Percentiles rank a stretch among this genome's conserved stretches.
Conservation (phyloP, 1,140 invertebrate genomes). For the Drosophila lacertosa region DNA sequence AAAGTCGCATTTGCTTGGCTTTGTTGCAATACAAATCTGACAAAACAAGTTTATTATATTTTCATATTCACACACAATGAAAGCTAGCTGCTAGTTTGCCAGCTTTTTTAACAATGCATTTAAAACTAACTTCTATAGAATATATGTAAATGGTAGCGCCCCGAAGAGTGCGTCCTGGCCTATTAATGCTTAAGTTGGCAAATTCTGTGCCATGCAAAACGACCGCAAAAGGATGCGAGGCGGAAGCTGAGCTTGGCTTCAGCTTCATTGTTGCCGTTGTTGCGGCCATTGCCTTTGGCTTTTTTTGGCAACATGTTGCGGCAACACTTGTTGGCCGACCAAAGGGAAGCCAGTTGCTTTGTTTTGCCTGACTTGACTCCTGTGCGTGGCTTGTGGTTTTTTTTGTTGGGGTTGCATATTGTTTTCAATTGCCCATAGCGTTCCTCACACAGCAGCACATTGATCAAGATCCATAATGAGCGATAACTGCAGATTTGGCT, state of each 20-base stretch:
- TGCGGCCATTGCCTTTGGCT: constrained; percentile 42
- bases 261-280: constrained; percentile 56
- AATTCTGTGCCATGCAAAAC: constrained; percentile 68
- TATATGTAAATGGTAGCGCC: constrained; percentile 12
- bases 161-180: constrained; percentile 28
- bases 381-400: constrained; percentile 41
- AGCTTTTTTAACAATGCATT: not conserved
- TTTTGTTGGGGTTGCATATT: constrained; percentile 16
- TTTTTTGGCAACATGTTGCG: constrained; percentile 42
- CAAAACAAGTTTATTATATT: too few species aligned
- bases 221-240: constrained; percentile 67
- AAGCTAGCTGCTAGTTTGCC: not conserved
- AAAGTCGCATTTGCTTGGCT: too few species aligned
- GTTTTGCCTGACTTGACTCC: constrained; percentile 39
- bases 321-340: constrained; percentile 69
- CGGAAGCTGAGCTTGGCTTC: constrained; percentile 54
- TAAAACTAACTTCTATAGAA: not conserved
- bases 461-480: constrained; percentile 79
- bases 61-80: too few species aligned
- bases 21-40: too few species aligned
- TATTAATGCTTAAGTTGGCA: constrained; percentile 37
- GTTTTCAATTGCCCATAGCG: constrained; percentile 34
- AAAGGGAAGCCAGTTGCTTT: constrained; percentile 46
- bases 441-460: constrained; percentile 49
- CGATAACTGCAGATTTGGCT: constrained; percentile 71